Percentiles rank a stretch among this genome's conserved stretches.
These are phyloP conservation scores for Tachina grossa DNA, from an alignment of 2,888 invertebrate genomes.

Conservation along the genomic window DNA sequence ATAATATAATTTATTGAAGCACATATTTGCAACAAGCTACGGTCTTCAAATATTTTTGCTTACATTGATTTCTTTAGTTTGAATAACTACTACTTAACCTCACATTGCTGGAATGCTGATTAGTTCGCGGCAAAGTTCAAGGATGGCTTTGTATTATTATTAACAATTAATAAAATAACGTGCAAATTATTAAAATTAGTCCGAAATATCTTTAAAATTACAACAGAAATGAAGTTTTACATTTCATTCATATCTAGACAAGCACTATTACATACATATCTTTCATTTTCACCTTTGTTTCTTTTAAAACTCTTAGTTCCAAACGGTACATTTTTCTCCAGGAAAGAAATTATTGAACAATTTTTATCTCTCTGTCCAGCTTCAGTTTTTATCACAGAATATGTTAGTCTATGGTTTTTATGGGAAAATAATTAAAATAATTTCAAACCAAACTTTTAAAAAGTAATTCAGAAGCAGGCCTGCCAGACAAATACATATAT, in stretches of 20 bases:
- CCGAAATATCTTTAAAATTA: too few species aligned
- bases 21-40: conserved; percentile 77
- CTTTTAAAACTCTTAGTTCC: too few species aligned
- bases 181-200: too few species aligned
- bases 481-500: neutral
- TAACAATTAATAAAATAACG: neutral
- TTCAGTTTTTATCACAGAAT: neutral
- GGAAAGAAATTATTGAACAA: too few species aligned
- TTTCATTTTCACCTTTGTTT: too few species aligned
- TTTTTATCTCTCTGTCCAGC: too few species aligned
- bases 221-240: too few species aligned
- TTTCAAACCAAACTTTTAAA: conserved; percentile 27
- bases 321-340: too few species aligned
- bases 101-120: conserved; percentile 50
- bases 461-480: conserved; percentile 7
- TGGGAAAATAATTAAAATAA: neutral
- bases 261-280: too few species aligned
- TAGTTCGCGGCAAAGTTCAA: conserved; percentile 52
- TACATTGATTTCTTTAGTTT: neutral
- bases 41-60: conserved; percentile 74
- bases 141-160: neutral
- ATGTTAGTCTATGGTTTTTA: too few species aligned
- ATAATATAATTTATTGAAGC: conserved; percentile 25
- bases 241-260: too few species aligned
- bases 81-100: conserved; percentile 73